Percentiles rank a stretch among this genome's conserved stretches.
Evolutionary conservation across 2,113 vertebrate genomes (phyloP).

Genomic region (Mus musculus): DNA sequence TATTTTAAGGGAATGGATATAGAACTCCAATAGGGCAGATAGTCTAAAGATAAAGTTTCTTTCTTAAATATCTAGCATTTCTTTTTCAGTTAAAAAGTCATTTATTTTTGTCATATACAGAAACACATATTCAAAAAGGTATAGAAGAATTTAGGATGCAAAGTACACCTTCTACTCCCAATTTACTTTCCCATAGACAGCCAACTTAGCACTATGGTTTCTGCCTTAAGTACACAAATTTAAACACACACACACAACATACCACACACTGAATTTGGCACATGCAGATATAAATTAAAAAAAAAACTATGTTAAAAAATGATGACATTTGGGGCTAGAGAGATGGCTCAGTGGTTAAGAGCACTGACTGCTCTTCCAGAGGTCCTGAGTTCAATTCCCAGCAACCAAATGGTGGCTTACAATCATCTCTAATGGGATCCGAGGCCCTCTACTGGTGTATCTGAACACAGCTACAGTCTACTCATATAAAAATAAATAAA

Average conservation of each 20-base stretch:
- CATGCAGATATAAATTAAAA: neutral
- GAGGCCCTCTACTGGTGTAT: too few species aligned
- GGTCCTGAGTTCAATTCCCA: too few species aligned
- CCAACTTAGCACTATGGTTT: neutral
- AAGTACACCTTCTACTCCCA: neutral
- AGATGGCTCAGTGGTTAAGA: too few species aligned
- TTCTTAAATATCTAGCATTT: conserved; percentile 6
- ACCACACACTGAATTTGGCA: neutral
- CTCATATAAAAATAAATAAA: too few species aligned
- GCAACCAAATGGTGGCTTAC: too few species aligned
- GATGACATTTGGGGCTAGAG: neutral
- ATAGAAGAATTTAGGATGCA: neutral
- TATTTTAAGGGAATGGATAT: conserved; percentile 20
- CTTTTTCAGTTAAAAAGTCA: neutral
- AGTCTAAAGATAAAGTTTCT: conserved; percentile 32
- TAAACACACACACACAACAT: neutral
- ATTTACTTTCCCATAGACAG: neutral
- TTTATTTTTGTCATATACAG: conserved; percentile 14
- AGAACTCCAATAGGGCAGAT: neutral
- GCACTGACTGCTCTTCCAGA: too few species aligned
- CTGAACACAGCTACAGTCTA: too few species aligned
- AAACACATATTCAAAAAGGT: neutral
- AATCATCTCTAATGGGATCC: too few species aligned
- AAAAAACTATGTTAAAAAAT: neutral
- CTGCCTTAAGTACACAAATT: neutral